These are phyloP conservation scores for Toxostoma redivivum DNA, from an alignment of 2,113 vertebrate species.

Conservation along the genomic window DNA sequence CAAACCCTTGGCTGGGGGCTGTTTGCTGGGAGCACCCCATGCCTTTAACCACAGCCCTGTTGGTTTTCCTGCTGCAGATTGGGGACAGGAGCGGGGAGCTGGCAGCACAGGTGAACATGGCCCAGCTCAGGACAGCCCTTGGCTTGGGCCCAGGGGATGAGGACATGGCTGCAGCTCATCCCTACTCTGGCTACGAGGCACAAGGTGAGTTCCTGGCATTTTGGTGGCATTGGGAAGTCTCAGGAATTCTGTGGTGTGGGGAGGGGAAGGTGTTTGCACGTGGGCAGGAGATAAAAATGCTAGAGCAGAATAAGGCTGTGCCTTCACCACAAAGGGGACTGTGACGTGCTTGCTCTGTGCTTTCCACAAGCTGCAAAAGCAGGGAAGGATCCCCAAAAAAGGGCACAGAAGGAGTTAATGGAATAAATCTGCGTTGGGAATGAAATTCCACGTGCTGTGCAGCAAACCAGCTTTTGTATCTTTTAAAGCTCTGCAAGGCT, in stretches of 20 bases:
- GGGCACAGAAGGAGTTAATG: neutral
- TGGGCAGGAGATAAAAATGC: neutral
- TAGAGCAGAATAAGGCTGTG: neutral
- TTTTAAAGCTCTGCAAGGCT: neutral
- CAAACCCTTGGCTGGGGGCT: neutral
- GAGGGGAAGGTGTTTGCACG: too few species aligned
- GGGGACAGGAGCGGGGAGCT: constrained; percentile 89
- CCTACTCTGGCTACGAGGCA: constrained; percentile 85
- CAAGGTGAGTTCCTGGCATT: constrained; percentile 77
- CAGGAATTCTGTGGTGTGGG: accelerated
- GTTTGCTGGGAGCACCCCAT: accelerated
- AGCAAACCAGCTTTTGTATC: neutral
- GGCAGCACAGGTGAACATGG: constrained; percentile 84
- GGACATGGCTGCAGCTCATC: constrained; percentile 70
- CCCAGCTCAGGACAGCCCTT: constrained; percentile 83
- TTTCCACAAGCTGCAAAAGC: neutral
- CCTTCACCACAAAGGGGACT: neutral
- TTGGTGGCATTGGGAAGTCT: too few species aligned
- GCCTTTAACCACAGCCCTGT: neutral
- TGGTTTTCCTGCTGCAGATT: constrained; percentile 70
- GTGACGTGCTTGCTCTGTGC: neutral
- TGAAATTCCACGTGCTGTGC: neutral
- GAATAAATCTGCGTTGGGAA: neutral
- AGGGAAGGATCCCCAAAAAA: neutral
- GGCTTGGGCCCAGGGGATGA: constrained; percentile 59